These are phyloP conservation scores for Alouatta palliata DNA, from an alignment of 2,113 vertebrate species.

Conservation along the genomic window DNA sequence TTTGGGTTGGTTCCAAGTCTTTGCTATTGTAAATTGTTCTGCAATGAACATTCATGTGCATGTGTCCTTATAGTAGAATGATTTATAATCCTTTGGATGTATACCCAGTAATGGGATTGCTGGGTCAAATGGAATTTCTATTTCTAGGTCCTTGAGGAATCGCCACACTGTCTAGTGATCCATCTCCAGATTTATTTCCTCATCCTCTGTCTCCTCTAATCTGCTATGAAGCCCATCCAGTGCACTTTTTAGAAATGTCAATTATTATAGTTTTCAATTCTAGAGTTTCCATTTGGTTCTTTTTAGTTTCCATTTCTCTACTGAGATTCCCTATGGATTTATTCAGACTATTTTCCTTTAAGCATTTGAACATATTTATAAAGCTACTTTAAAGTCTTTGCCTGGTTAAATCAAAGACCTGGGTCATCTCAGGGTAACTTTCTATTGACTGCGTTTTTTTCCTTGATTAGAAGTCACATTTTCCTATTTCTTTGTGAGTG, in stretches of 20 bases:
- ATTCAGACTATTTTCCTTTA: background rate
- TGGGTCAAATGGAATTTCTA: no score
- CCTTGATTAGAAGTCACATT: no score
- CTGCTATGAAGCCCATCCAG: background rate
- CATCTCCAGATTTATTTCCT: background rate
- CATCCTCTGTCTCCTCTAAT: background rate
- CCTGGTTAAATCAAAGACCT: background rate
- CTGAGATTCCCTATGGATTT: background rate
- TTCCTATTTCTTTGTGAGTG: background rate
- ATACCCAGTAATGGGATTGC: no score
- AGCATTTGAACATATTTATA: background rate
- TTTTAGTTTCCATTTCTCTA: background rate
- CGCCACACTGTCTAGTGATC: no score
- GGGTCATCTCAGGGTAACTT: background rate
- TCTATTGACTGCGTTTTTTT: background rate
- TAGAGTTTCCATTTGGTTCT: background rate
- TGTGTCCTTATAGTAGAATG: no score
- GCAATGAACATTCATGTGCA: no score
- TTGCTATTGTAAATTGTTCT: no score
- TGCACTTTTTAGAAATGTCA: background rate
- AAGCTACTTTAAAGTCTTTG: background rate
- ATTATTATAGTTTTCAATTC: background rate
- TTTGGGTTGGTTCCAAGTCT: no score
- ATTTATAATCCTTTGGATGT: no score
- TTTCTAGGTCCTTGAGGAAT: no score